Percentiles rank a stretch among this genome's conserved stretches.
These are phyloP conservation scores for Argyrosomus japonicus DNA, from an alignment of 2,113 vertebrate species.

Conservation along the genomic window DNA sequence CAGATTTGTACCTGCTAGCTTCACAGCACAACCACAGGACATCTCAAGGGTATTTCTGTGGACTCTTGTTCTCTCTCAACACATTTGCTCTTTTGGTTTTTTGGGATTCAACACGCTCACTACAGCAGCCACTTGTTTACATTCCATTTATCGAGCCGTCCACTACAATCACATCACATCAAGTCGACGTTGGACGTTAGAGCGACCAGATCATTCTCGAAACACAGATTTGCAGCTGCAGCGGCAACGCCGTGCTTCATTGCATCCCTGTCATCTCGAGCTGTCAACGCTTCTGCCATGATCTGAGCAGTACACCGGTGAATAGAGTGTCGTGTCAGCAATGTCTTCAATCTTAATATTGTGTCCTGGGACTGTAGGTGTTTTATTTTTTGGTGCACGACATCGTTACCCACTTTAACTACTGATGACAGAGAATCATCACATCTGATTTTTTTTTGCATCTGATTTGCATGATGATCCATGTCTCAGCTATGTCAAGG, in stretches of 20 bases:
- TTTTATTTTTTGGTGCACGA: too few species aligned
- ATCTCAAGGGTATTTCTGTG: background rate
- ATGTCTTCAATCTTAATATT: too few species aligned
- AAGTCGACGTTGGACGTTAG: background rate
- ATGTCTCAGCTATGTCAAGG: background rate
- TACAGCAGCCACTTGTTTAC: constrained; percentile 4
- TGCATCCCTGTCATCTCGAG: background rate
- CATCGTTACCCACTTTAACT: background rate
- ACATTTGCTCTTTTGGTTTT: background rate
- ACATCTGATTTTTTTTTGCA: too few species aligned
- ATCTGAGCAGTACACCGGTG: background rate
- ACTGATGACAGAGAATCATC: background rate
- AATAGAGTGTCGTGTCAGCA: background rate
- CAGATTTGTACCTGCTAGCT: background rate
- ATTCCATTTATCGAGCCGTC: constrained; percentile 14
- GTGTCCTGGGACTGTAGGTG: background rate
- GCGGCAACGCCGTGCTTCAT: background rate
- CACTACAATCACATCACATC: background rate
- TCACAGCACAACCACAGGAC: background rate
- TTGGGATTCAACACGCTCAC: background rate
- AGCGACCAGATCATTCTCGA: background rate
- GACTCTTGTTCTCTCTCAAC: background rate
- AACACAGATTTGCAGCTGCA: background rate
- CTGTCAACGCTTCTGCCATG: background rate
- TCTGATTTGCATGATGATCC: constrained; percentile 24